phyloP scores from a whole-genome alignment of 2,888 invertebrate genomes.

The Uropetala carovei region DNA sequence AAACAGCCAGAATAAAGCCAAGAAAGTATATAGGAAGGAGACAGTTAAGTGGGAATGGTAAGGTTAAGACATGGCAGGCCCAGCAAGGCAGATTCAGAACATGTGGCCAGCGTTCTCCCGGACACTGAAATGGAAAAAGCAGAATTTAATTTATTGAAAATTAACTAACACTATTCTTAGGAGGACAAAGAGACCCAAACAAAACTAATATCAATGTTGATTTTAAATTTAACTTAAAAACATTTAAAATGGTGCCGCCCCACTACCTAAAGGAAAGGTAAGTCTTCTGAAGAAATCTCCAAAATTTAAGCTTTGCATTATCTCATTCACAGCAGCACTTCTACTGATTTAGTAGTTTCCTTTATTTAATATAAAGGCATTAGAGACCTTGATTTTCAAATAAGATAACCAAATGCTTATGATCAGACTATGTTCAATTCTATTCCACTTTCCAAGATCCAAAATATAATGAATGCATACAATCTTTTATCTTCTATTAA shows the following conservation, averaged over 20 bases:
- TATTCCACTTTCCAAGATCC: too few species aligned
- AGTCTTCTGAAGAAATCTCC: background rate
- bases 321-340: too few species aligned
- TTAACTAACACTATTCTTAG: background rate
- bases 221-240: background rate
- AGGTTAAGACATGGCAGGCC: slow-evolving; percentile 57
- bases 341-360: too few species aligned
- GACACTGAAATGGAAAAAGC: slow-evolving; percentile 69
- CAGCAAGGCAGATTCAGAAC: slow-evolving; percentile 51
- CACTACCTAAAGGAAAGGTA: slow-evolving; percentile 57
- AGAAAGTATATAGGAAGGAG: slow-evolving; percentile 16
- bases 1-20: slow-evolving; percentile 36
- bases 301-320: too few species aligned
- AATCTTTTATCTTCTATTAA: too few species aligned
- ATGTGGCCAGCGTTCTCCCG: slow-evolving; percentile 69
- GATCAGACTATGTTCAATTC: too few species aligned
- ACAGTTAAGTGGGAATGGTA: slow-evolving; percentile 52
- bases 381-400: slow-evolving; percentile 46
- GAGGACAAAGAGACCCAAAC: background rate
- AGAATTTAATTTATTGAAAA: background rate
- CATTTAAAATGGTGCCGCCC: background rate
- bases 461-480: too few species aligned
- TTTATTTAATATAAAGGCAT: too few species aligned
- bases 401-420: too few species aligned
- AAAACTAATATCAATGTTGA: background rate